These are phyloP conservation scores for Hypsopygia costalis DNA, from an alignment of 2,888 invertebrate species.

Conservation along the genomic window DNA sequence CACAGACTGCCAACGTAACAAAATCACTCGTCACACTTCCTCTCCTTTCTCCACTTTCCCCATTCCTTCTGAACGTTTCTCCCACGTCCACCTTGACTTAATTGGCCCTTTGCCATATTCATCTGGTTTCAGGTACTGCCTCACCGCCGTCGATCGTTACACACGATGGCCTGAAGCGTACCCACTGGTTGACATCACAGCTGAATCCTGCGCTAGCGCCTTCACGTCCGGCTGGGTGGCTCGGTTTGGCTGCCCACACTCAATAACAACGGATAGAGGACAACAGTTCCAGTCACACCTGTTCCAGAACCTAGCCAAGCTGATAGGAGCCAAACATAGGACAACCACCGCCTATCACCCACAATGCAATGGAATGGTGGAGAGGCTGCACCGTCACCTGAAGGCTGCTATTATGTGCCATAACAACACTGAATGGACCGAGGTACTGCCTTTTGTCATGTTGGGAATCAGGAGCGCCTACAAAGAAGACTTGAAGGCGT, in stretches of 20 bases:
- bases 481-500: slow-evolving; percentile 18
- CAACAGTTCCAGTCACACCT: slow-evolving; percentile 22
- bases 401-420: slow-evolving; percentile 15
- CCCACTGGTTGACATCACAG: slow-evolving; percentile 33
- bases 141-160: slow-evolving; percentile 37
- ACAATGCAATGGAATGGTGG: slow-evolving; percentile 14
- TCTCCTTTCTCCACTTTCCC: slow-evolving; percentile 13
- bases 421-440: slow-evolving; percentile 4
- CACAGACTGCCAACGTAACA: slow-evolving; percentile 33
- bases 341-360: slow-evolving; percentile 10
- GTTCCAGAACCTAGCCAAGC: background rate
- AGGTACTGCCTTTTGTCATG: slow-evolving; percentile 10
- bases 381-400: slow-evolving; percentile 12
- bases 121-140: slow-evolving; percentile 31
- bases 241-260: slow-evolving; percentile 38
- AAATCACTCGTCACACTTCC: slow-evolving; percentile 24
- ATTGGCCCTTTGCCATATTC: slow-evolving; percentile 46
- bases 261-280: slow-evolving; percentile 10
- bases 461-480: slow-evolving; percentile 10
- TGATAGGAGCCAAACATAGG: background rate
- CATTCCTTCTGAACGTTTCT: slow-evolving; percentile 30
- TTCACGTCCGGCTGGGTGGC: slow-evolving; percentile 41
- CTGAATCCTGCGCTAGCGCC: slow-evolving; percentile 31
- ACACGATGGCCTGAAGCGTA: slow-evolving; percentile 33
- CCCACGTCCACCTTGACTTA: slow-evolving; percentile 53